A percentile compares a stretch with the other conserved stretches of the same genome.
Conservation (phyloP, 2,888 invertebrate genomes). For the Myopa testacea region DNA sequence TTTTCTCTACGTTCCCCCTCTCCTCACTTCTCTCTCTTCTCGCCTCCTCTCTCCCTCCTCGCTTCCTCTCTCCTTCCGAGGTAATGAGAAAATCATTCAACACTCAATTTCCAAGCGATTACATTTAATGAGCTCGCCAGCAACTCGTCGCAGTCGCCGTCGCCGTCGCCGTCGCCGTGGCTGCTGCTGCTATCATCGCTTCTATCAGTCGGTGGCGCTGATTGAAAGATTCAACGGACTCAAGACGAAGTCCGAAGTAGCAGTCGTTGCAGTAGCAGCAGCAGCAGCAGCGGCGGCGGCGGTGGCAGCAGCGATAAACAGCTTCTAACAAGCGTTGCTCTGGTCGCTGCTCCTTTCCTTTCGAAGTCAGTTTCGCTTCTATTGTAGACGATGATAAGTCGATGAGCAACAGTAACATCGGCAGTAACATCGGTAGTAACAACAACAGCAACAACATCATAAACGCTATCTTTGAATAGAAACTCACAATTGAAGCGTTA, state of each 20-base stretch:
- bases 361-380: slow-evolving; percentile 31
- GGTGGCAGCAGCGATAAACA: neutral
- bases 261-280: neutral
- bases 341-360: neutral
- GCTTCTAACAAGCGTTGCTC: neutral
- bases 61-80: neutral
- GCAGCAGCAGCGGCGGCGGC: neutral
- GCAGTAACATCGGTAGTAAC: neutral
- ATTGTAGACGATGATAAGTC: slow-evolving; percentile 26
- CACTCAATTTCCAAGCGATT: slow-evolving; percentile 33
- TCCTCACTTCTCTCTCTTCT: neutral
- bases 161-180: neutral
- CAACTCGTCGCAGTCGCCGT: neutral
- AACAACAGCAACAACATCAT: neutral
- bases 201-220: slow-evolving; percentile 1
- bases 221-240: neutral
- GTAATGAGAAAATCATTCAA: neutral
- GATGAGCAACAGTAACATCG: neutral
- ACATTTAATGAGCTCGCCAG: slow-evolving; percentile 1
- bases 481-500: neutral
- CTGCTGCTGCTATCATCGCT: neutral
- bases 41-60: no score
- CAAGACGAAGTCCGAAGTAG: neutral
- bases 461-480: neutral
- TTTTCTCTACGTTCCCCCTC: no score